Evolutionary conservation across 2,113 vertebrate genomes (phyloP).

Genomic region (Dunckerocampus dactyliophorus): DNA sequence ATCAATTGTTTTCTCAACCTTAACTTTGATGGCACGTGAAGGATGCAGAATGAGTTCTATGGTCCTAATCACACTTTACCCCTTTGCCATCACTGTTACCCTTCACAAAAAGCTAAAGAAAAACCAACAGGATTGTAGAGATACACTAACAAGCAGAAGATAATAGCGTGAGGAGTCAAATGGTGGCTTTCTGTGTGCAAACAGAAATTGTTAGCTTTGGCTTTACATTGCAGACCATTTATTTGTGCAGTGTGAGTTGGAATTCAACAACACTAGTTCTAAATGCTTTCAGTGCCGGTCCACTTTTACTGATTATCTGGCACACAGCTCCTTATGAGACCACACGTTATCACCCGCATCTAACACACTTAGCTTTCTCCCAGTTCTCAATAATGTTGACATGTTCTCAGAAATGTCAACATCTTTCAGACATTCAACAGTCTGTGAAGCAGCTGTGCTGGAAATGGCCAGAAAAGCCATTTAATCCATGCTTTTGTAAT

Average conservation of each 20-base stretch:
- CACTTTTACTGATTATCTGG: slow-evolving; percentile 2
- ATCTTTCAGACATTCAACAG: not conserved
- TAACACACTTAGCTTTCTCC: not conserved
- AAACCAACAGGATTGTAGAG: no score
- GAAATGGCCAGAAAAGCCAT: slow-evolving; percentile 5
- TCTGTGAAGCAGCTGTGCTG: not conserved
- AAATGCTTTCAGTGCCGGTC: not conserved
- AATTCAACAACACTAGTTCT: not conserved
- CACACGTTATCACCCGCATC: not conserved
- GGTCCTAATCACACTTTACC: no score
- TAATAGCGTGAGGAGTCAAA: no score
- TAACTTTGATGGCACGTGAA: no score
- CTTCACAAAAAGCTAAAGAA: no score
- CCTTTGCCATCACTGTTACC: no score
- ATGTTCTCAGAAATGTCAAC: not conserved
- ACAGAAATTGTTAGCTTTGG: slow-evolving; percentile 1
- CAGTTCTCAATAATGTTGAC: not conserved
- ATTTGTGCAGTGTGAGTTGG: not conserved
- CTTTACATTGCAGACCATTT: slow-evolving; percentile 3
- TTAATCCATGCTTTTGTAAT: slow-evolving; percentile 16
- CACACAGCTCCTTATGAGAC: not conserved
- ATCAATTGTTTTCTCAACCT: no score
- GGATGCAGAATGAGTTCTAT: no score
- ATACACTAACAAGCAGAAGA: no score
- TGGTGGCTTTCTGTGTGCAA: not conserved